Base-by-base conservation (phyloP, 2,113 vertebrate genomes). In the Dascyllus trimaculatus region DNA sequence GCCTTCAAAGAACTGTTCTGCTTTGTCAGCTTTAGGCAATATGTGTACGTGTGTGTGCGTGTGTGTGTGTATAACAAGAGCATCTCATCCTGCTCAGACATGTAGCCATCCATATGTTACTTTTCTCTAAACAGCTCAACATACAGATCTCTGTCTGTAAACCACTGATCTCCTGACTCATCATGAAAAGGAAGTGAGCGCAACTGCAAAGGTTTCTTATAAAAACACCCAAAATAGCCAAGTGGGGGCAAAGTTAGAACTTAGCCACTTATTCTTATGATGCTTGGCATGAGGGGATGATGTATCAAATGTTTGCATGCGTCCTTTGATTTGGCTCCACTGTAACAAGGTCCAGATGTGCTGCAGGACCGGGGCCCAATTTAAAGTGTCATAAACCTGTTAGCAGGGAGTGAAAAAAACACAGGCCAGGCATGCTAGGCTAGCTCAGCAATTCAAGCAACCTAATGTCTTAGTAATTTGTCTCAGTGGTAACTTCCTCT, bases 291-390 rank as follows among this genome's bases (percentile, higher is more conserved):
- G 45, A 79, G 71, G 75, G 76, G 59, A 61, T 61, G 72, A 84
- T 89, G 84, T 89, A 93, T 93, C 88, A 85, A 88, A 92, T 93
- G 89, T 91, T 93, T 82, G 78, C 85, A 75, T 85, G 80, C 29
- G 35, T 78, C 78, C 85, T 93, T 93, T 91, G 76, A 91, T 93
- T 90, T 67, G 82, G 70, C 81, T 88, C 43, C 29, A 14, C 66
- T 61, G 56, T 94, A 94, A 95, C 85, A 56, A 81, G 80, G 51
- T 80, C 90, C 93, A 95, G 93, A 94, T 95, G 93, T 75, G 65
- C 18, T 6, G 46, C 65, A 72, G 61, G 63, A 75, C 56, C 26
- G n/a, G 64, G 24, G 32, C 49, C 62, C 75, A 74, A 78, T 90
- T 90, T 84, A 85, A 91, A 90, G 89, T 91, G 85, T 89, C 71